Percentiles rank a stretch among this genome's conserved stretches.
These are phyloP conservation scores for Rhincodon typus DNA, from an alignment of 2,797 vertebrate species.

Conservation along the genomic window DNA sequence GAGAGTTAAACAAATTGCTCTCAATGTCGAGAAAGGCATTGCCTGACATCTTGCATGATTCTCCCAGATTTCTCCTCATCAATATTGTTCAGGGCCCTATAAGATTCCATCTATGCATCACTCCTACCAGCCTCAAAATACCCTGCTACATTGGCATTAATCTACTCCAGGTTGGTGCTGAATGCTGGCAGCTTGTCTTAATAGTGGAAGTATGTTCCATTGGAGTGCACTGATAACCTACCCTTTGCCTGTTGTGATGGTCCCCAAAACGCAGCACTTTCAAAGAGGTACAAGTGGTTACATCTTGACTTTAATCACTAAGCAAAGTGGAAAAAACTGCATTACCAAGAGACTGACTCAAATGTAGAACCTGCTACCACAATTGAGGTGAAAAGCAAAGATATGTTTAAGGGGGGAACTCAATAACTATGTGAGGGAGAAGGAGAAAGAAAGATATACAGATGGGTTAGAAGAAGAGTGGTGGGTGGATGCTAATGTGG, in stretches of 20 bases:
- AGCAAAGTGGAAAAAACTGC: background rate
- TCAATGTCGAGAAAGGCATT: too few relatives aligned
- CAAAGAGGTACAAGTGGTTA: background rate
- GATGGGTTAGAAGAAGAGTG: background rate
- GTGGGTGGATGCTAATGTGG: background rate
- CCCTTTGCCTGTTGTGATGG: background rate
- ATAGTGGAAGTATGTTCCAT: background rate
- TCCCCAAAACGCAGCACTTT: too few relatives aligned
- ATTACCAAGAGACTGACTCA: background rate
- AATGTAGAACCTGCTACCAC: background rate
- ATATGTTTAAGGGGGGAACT: background rate
- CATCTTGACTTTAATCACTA: background rate
- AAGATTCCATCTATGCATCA: too few relatives aligned
- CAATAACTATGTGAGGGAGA: background rate
- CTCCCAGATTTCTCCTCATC: too few relatives aligned
- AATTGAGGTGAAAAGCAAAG: background rate
- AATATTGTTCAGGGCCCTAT: too few relatives aligned
- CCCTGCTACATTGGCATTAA: background rate
- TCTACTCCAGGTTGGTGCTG: background rate
- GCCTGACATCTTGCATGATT: too few relatives aligned
- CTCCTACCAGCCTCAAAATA: too few relatives aligned
- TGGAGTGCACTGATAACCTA: background rate
- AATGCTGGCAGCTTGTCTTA: background rate
- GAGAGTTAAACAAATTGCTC: too few relatives aligned
- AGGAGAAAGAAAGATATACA: background rate